Base-by-base conservation (phyloP, 2,888 invertebrate genomes). In the Microctonus brassicae region DNA sequence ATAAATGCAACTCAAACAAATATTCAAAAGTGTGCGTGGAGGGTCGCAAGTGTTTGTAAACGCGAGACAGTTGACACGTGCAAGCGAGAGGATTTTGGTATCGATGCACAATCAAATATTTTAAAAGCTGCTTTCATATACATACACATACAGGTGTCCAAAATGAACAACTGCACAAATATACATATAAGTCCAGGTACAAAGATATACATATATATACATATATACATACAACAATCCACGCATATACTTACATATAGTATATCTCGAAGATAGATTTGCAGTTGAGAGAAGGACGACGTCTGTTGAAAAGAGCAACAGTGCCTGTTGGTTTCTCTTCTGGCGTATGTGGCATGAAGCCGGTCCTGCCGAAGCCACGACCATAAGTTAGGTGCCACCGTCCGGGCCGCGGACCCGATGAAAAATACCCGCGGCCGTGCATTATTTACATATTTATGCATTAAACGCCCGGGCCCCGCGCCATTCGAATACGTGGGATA, bases 391-490 rank as follows among this genome's bases (percentile, higher is more conserved):
- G 81, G 79, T 80, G 82, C 80, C 81, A 82, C 80, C 77, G 81
- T 79, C 76, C 68, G 77, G 69, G 66, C 64, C 68, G 68, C 80
- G 73, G 77, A 78, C 80, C 77, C 81, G 81, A 83, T 82, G 83
- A 83, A 80, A 83, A 82, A 84, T 83, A 82, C 77, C 74, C 81
- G 77, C 78, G 76, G 79, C 80, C 74, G 79, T 77, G 80, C 83
- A 80, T 84, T 84, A 84, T 84, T 84, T 84, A 84, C 83, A 84
- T 84, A 84, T 84, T 84, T 84, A 84, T 84, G 81, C 81, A 82
- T 83, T 82, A 83, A 83, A 82, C 79, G 82, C 72, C 76, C 74
- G 77, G 69, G 69, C 60, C 42, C 72, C 47, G 34, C 69, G 58
- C 57, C 63, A 60, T 69, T 66, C 47, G 72, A 61, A 72, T 67